phyloP scores from a whole-genome alignment of 1,140 invertebrate species.

The Lasaia peninsularis region DNA sequence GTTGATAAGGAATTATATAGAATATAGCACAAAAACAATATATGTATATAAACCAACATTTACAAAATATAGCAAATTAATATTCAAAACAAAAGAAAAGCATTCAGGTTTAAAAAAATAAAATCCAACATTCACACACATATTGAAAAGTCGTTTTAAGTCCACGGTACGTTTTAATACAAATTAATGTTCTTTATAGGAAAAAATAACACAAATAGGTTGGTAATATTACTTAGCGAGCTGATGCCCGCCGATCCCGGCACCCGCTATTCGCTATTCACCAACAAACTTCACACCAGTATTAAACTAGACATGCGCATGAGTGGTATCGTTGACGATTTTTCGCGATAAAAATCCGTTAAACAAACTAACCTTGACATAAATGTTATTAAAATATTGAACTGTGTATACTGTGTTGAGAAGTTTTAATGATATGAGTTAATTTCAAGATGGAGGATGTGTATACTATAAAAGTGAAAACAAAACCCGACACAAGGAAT shows the following conservation, averaged over 20 bases:
- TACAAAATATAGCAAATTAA: no score
- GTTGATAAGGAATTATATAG: no score
- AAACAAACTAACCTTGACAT: slow-evolving; percentile 17
- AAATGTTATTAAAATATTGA: slow-evolving; percentile 12
- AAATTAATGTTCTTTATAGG: no score
- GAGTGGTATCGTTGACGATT: slow-evolving; percentile 7
- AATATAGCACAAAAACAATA: no score
- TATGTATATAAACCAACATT: no score
- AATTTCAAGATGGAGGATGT: slow-evolving; percentile 80
- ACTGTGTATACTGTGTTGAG: slow-evolving; percentile 8
- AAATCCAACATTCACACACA: no score
- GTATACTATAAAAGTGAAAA: slow-evolving; percentile 81
- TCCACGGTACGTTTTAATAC: no score
- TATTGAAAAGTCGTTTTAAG: no score
- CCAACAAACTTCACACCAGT: slow-evolving; percentile 15
- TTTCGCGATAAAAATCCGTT: slow-evolving; percentile 14
- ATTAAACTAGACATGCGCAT: slow-evolving; percentile 6
- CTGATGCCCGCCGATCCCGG: not conserved
- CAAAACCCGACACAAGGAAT: slow-evolving; percentile 78
- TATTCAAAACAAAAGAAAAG: no score
- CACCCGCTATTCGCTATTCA: not conserved
- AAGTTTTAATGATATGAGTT: slow-evolving; percentile 27
- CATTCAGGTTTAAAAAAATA: no score
- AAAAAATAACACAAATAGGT: no score
- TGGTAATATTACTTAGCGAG: not conserved